phyloP scores from a whole-genome alignment of 2,113 vertebrate species.

The Dermatemys mawii region DNA sequence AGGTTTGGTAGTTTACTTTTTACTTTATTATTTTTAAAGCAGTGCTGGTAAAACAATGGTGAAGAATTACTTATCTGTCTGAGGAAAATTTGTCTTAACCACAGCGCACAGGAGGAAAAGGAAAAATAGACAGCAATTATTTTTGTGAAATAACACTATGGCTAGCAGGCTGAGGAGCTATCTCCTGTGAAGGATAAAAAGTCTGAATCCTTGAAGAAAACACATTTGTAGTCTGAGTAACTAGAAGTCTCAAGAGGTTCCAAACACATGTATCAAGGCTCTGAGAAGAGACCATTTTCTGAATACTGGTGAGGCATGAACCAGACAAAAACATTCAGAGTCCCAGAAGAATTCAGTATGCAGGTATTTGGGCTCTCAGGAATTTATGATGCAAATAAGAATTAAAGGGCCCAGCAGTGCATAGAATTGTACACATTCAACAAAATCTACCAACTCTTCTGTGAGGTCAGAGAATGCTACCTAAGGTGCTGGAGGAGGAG shows the following conservation, averaged over 20 bases:
- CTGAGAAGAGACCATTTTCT: background rate
- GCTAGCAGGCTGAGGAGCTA: background rate
- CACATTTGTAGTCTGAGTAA: background rate
- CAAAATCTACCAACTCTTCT: background rate
- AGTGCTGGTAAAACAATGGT: background rate
- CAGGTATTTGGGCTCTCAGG: background rate
- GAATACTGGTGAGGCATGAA: background rate
- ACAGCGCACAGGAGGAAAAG: background rate
- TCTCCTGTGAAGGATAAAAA: background rate
- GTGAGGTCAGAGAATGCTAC: background rate
- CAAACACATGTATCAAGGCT: background rate
- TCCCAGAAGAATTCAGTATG: background rate
- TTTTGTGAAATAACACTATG: background rate
- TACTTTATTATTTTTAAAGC: background rate
- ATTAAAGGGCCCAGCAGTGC: background rate
- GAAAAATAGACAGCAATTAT: background rate
- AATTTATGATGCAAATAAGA: background rate
- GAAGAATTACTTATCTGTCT: background rate
- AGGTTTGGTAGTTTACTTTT: background rate
- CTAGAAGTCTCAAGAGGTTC: background rate
- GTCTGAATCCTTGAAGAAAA: background rate
- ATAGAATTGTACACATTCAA: background rate
- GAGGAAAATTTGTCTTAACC: background rate
- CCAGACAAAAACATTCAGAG: background rate
- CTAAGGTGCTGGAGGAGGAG: background rate